Evolutionary conservation across 2,113 vertebrate genomes (phyloP).

Genomic region (Rhineura floridana): DNA sequence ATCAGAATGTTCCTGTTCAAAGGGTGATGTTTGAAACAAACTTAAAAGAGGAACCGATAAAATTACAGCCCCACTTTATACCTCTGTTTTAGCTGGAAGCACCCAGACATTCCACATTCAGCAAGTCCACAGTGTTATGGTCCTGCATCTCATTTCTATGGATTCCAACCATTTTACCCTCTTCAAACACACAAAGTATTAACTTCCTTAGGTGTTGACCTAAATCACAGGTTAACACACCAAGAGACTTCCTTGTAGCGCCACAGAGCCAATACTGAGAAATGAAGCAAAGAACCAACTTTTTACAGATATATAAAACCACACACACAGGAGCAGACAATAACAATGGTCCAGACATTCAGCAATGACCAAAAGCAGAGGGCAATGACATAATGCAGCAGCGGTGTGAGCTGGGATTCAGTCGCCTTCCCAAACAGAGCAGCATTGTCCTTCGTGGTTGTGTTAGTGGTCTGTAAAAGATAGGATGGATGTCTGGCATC

Average conservation of each 20-base stretch:
- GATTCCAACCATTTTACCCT: neutral
- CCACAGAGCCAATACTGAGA: neutral
- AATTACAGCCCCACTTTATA: neutral
- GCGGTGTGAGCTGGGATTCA: neutral
- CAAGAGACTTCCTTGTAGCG: neutral
- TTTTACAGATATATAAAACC: neutral
- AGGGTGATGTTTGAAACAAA: neutral
- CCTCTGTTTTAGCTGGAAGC: constrained; percentile 4
- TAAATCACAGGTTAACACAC: neutral
- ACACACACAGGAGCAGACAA: neutral
- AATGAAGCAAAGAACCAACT: neutral
- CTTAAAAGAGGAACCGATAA: neutral
- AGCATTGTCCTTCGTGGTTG: neutral
- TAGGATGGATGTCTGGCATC: neutral
- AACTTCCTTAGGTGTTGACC: neutral
- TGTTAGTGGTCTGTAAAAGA: constrained; percentile 21
- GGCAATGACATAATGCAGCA: neutral
- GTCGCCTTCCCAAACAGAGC: neutral
- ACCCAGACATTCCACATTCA: neutral
- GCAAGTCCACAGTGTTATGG: neutral
- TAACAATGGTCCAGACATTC: neutral
- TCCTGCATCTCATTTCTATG: neutral
- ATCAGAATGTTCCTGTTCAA: constrained; percentile 14
- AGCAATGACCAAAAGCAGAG: neutral
- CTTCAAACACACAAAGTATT: neutral